Conservation (phyloP, 2,113 vertebrate genomes). For the Oreocharis arfaki region DNA sequence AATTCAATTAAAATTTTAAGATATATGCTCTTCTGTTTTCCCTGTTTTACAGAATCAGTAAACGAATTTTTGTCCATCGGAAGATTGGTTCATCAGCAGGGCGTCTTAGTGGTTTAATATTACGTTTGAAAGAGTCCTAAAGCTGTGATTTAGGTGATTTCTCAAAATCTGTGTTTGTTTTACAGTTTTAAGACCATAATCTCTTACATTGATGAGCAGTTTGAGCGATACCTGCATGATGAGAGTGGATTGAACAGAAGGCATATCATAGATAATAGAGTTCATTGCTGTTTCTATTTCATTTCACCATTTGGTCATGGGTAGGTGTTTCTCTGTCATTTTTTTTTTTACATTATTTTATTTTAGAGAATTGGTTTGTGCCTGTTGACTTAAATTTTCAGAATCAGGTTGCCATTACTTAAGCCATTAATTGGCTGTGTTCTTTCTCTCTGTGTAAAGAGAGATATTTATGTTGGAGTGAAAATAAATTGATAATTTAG, state of each 20-base stretch:
- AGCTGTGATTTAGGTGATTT: background rate
- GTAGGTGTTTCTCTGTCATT: slow-evolving; percentile 64
- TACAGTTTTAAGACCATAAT: slow-evolving; percentile 96
- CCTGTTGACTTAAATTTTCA: background rate
- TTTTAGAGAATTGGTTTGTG: background rate
- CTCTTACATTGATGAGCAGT: slow-evolving; percentile 96
- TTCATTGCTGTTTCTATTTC: slow-evolving; percentile 99
- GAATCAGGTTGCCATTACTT: background rate
- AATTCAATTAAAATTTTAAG: background rate
- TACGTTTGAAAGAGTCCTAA: background rate
- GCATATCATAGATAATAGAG: slow-evolving; percentile 95
- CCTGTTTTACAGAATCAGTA: background rate
- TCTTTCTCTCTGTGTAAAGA: background rate
- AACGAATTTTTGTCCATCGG: background rate
- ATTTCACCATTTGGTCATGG: slow-evolving; percentile 97
- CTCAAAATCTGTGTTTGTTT: background rate
- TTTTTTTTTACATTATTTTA: background rate
- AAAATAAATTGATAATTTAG: background rate
- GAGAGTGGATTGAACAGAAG: slow-evolving; percentile 95
- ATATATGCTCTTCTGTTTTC: background rate
- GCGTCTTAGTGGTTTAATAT: background rate
- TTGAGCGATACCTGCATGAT: slow-evolving; percentile 96
- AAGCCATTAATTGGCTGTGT: background rate
- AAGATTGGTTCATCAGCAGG: background rate
- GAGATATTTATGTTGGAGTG: background rate